Conservation (phyloP, 1,140 invertebrate genomes). For the Ips nitidus region DNA sequence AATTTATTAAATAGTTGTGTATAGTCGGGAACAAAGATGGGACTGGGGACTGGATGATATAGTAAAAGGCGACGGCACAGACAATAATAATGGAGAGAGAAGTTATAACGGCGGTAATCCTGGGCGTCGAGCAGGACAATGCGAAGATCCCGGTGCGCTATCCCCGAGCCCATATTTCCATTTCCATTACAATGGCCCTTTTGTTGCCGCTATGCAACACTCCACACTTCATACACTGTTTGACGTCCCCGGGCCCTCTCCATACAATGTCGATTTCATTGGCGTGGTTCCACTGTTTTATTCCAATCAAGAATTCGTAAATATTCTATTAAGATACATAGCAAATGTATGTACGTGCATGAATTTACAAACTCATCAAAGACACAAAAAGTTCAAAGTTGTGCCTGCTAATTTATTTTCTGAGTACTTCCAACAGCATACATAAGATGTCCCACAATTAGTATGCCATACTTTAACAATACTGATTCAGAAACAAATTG, state of each 20-base stretch:
- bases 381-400: too few relatives aligned
- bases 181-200: constrained; percentile 37
- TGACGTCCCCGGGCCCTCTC: constrained; percentile 1
- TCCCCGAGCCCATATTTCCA: constrained; percentile 28
- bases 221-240: constrained; percentile 28
- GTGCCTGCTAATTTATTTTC: too few relatives aligned
- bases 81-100: constrained; percentile 19
- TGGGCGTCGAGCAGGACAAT: constrained; percentile 32
- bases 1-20: constrained; percentile 34
- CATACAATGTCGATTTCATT: constrained; percentile 31
- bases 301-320: neutral
- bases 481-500: too few relatives aligned
- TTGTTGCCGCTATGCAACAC: constrained; percentile 26
- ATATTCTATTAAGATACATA: too few relatives aligned
- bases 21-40: constrained; percentile 15
- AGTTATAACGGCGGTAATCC: constrained; percentile 37
- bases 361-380: too few relatives aligned
- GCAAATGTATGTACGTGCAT: too few relatives aligned
- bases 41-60: constrained; percentile 26
- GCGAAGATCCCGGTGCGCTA: constrained; percentile 33
- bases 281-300: constrained; percentile 11
- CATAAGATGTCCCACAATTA: too few relatives aligned
- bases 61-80: constrained; percentile 4
- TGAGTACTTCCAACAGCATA: too few relatives aligned
- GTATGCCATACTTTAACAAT: too few relatives aligned